Percentiles rank a stretch among this genome's conserved stretches.
Conservation (phyloP, 2,113 vertebrate genomes). For the Todiramphus chloris region DNA sequence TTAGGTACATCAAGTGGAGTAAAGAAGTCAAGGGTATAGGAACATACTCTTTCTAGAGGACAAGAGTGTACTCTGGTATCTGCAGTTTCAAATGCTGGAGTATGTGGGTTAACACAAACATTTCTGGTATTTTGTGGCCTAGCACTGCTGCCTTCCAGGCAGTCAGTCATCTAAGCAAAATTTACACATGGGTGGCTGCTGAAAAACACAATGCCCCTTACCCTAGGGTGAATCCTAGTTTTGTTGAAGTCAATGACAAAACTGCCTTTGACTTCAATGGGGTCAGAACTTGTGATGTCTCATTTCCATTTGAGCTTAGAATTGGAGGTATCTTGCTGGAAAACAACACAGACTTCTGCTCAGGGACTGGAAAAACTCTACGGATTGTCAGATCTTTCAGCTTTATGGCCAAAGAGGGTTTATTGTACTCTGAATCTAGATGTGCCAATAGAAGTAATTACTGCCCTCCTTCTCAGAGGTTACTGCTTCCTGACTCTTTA, state of each 20-base stretch:
- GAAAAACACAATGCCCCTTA: constrained; percentile 65
- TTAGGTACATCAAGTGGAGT: constrained; percentile 4
- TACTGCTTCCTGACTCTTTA: not conserved
- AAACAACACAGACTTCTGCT: not conserved
- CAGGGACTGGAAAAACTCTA: not conserved
- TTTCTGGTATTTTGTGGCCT: constrained; percentile 41
- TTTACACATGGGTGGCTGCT: constrained; percentile 64
- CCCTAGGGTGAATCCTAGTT: constrained; percentile 57
- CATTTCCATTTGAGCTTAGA: not conserved
- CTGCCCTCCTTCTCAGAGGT: not conserved
- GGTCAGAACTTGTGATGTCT: constrained; percentile 12
- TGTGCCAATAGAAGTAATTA: not conserved
- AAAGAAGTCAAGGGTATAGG: constrained; percentile 46
- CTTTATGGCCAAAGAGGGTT: not conserved
- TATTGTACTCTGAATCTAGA: not conserved
- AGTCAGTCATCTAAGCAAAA: constrained; percentile 65
- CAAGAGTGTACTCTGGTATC: not conserved
- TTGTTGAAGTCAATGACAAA: constrained; percentile 53
- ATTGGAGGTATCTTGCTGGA: not conserved
- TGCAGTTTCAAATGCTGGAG: constrained; percentile 8
- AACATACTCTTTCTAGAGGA: constrained; percentile 32
- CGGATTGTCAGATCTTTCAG: not conserved
- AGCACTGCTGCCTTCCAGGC: constrained; percentile 62
- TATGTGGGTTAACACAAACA: constrained; percentile 39
- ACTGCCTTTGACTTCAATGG: constrained; percentile 27